phyloP scores from a whole-genome alignment of 2,797 vertebrate genomes.

The Adrianichthys oophorus region DNA sequence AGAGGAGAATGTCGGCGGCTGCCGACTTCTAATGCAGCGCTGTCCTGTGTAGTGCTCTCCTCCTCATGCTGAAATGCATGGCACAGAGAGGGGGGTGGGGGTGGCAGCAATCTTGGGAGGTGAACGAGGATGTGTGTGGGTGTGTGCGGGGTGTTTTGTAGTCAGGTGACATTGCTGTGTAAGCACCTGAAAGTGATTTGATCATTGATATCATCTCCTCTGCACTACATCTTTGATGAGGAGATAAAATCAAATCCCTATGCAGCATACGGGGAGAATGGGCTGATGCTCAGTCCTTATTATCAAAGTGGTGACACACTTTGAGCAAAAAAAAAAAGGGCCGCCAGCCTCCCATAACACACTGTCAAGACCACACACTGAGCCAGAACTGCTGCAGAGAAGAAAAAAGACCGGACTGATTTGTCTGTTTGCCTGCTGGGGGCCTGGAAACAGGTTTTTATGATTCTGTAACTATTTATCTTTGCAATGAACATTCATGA shows the following conservation, averaged over 20 bases:
- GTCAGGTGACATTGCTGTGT: constrained; percentile 66
- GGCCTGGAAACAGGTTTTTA: constrained; percentile 33
- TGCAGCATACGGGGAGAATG: constrained; percentile 21
- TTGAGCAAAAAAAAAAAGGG: constrained; percentile 21
- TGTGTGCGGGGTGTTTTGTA: constrained; percentile 37
- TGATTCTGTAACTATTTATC: constrained; percentile 27
- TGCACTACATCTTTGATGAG: constrained; percentile 51
- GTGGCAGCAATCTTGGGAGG: constrained; percentile 12
- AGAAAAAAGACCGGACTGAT: constrained; percentile 66
- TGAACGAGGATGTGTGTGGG: no score
- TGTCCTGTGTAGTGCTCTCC: constrained; percentile 89
- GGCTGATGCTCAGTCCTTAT: constrained; percentile 29
- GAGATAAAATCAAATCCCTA: constrained; percentile 56
- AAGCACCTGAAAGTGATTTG: constrained; percentile 61
- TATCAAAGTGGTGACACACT: constrained; percentile 27
- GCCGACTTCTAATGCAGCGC: constrained; percentile 64
- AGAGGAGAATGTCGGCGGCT: constrained; percentile 83
- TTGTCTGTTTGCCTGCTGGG: constrained; percentile 84
- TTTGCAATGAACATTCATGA: constrained; percentile 29
- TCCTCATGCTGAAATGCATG: constrained; percentile 95
- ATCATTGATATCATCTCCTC: constrained; percentile 64
- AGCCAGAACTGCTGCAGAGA: constrained; percentile 44
- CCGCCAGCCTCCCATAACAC: constrained; percentile 23
- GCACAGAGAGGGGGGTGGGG: constrained; percentile 56
- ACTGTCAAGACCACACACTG: constrained; percentile 17